phyloP scores from a whole-genome alignment of 2,888 invertebrate genomes.

The Philonicus albiceps region DNA sequence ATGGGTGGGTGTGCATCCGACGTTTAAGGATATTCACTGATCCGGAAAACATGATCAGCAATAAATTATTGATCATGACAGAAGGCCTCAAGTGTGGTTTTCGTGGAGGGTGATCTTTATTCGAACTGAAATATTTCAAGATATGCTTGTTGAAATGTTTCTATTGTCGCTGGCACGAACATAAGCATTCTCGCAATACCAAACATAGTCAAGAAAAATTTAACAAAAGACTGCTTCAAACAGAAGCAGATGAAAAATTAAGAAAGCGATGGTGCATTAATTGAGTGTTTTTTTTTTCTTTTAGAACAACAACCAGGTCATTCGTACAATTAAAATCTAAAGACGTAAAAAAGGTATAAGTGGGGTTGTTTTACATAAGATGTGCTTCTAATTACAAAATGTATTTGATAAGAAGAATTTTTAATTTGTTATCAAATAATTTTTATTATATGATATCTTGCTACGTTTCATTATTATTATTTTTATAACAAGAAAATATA shows the following conservation, averaged over 20 bases:
- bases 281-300: neutral
- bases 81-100: neutral
- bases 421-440: no score
- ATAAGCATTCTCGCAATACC: neutral
- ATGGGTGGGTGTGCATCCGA: slow-evolving; percentile 20
- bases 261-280: neutral
- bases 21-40: slow-evolving; percentile 3
- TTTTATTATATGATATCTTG: no score
- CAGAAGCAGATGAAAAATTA: neutral
- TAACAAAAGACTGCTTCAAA: neutral
- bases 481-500: no score
- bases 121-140: neutral
- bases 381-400: no score
- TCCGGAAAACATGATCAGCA: slow-evolving; percentile 21
- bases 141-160: neutral
- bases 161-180: neutral
- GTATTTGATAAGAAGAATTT: no score
- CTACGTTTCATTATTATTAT: no score
- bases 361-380: no score
- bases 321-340: neutral
- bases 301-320: neutral
- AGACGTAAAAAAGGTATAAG: neutral
- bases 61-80: slow-evolving; percentile 15
- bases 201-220: neutral
- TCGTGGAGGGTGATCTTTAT: neutral